These are phyloP conservation scores for Callionymus lyra DNA, from an alignment of 2,113 vertebrate species.

Conservation along the genomic window DNA sequence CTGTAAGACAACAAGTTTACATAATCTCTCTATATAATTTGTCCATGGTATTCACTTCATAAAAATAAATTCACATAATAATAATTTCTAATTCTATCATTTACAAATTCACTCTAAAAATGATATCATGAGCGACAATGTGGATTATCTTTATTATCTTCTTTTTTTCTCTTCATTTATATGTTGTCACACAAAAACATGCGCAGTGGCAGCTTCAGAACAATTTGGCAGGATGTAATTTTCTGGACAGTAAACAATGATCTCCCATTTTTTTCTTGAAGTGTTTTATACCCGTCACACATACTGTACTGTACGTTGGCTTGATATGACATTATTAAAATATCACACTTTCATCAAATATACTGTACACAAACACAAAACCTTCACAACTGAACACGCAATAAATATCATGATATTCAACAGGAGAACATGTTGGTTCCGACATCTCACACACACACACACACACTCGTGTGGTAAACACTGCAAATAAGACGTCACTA, in stretches of 20 bases:
- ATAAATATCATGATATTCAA: constrained; percentile 36
- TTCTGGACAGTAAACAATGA: constrained; percentile 36
- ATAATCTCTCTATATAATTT: constrained; percentile 49
- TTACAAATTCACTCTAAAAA: constrained; percentile 61
- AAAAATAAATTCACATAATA: constrained; percentile 62
- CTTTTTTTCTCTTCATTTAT: constrained; percentile 21
- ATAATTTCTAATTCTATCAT: constrained; percentile 58
- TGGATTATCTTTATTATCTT: constrained; percentile 46
- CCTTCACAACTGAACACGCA: constrained; percentile 36
- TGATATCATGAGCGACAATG: constrained; percentile 56
- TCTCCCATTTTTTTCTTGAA: constrained; percentile 15
- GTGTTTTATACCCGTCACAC: constrained; percentile 5
- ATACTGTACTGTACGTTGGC: constrained; percentile 3
- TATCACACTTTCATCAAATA: constrained; percentile 33
- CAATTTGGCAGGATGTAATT: constrained; percentile 36
- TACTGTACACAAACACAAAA: constrained; percentile 42
- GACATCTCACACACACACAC: constrained; percentile 10
- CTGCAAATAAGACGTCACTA: constrained; percentile 44
- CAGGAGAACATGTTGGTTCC: constrained; percentile 13
- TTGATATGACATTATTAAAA: constrained; percentile 32
- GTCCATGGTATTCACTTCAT: constrained; percentile 51
- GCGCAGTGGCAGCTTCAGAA: constrained; percentile 26
- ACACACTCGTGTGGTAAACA: constrained; percentile 27
- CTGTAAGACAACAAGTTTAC: constrained; percentile 60
- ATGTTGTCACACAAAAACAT: constrained; percentile 37